Evolutionary conservation across 1,140 invertebrate species (phyloP), one percentile per base, ranked within the genome.

Genomic region (Drosophila ogumai): DNA sequence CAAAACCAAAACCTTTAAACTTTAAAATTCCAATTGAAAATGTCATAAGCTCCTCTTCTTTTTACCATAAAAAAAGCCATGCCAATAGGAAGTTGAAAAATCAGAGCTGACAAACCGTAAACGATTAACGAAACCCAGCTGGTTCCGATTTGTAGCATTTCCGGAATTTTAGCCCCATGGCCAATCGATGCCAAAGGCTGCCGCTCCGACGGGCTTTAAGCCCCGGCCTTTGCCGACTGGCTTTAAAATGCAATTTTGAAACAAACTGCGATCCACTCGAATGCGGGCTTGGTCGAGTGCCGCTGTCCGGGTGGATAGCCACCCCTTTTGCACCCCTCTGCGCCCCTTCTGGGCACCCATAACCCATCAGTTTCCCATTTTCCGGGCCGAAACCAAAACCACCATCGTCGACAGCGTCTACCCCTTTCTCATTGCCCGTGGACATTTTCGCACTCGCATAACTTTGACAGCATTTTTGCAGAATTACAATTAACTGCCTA

Each of bases 391-490:
- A 54, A 40, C 46, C 61, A 67, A 69, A 67, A 67, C 66, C 63
- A 52, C 46, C 66, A 44, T 31, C 32, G 52, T 54, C 32, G 32
- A 6, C 50, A 12, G 9, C 52, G n/a, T 17, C 43, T 57, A 46
- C 75, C 59, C 61, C 47, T 31, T 49, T 49, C 34, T 54, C 52
- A 55, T 28, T 41, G 82, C 74, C 78, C 64, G 79, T 75, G 82
- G 82, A 79, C 69, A 86, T 86, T 81, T 86, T 86, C 82, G 82
- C 84, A 87, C 84, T 88, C 71, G 76, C 82, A 88, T 88, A 87
- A 88, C 82, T 86, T 88, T 88, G 82, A 87, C 82, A 75, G 82
- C 64, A 85, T 86, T 85, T 86, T 81, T 85, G 81, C 81, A 81
- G 81, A 75, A 85, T 86, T 81, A 86, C 82, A 87, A 87, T 87